phyloP scores from a whole-genome alignment of 2,888 invertebrate genomes.

The Abrostola triplasia region DNA sequence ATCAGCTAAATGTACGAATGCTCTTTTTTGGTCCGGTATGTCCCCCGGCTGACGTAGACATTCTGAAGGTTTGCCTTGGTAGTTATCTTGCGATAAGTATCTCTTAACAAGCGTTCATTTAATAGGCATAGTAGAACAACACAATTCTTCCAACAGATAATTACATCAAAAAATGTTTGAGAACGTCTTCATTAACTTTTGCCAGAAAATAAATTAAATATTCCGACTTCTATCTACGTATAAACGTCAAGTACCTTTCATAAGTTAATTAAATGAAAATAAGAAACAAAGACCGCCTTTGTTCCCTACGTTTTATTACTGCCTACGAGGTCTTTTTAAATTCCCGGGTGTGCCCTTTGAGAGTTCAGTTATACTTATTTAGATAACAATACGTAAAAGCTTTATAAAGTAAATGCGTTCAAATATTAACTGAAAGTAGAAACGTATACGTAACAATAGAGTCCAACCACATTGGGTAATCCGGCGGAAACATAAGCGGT shows the following conservation, averaged over 20 bases:
- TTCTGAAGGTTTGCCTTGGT: too few relatives aligned
- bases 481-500: conserved; percentile 6
- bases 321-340: conserved; percentile 17
- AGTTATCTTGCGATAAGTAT: too few relatives aligned
- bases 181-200: background rate
- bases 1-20: too few relatives aligned
- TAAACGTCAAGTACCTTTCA: conserved; percentile 3
- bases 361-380: conserved; percentile 19
- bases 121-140: too few relatives aligned
- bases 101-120: too few relatives aligned
- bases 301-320: conserved; percentile 20
- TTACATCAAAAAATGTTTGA: background rate
- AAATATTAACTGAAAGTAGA: background rate
- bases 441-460: background rate
- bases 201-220: background rate
- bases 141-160: too few relatives aligned
- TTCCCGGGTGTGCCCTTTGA: conserved; percentile 28
- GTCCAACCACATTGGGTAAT: conserved; percentile 1
- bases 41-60: too few relatives aligned
- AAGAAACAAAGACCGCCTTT: conserved; percentile 23
- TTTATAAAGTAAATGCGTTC: background rate
- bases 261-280: conserved; percentile 17
- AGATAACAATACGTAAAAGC: background rate
- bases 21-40: too few relatives aligned
- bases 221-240: conserved; percentile 5